A percentile compares a stretch with the other conserved stretches of the same genome.
Conservation (phyloP, 2,888 invertebrate genomes). For the Dicyrtoma fusca region DNA sequence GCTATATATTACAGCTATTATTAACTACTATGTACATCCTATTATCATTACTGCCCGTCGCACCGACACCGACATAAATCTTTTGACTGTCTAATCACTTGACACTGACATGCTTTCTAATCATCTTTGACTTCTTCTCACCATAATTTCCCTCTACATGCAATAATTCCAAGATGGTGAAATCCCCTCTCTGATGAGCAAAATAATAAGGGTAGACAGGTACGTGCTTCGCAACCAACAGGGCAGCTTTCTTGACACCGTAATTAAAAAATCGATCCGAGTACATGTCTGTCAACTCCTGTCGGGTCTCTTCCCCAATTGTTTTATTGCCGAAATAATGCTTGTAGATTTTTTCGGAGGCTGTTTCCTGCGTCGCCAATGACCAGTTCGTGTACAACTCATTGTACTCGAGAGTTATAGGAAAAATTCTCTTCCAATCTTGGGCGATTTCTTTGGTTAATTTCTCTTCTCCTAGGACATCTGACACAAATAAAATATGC, state of each 20-base stretch:
- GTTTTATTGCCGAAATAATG: constrained; percentile 48
- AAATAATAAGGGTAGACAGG: constrained; percentile 64
- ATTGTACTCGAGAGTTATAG: constrained; percentile 50
- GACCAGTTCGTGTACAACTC: constrained; percentile 11
- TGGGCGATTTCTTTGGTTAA: constrained; percentile 50
- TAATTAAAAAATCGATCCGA: constrained; percentile 63
- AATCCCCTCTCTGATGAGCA: constrained; percentile 41
- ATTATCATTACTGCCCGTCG: background rate
- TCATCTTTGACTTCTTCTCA: too few species aligned
- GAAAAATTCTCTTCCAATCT: constrained; percentile 50
- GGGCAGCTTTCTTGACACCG: constrained; percentile 60
- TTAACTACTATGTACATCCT: background rate
- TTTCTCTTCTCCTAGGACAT: constrained; percentile 42
- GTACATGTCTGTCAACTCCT: constrained; percentile 58
- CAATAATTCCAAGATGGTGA: background rate
- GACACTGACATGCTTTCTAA: too few species aligned
- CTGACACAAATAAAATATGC: constrained; percentile 25
- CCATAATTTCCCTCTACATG: constrained; percentile 9
- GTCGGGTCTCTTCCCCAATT: constrained; percentile 31
- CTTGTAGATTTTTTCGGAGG: constrained; percentile 45
- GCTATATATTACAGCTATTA: background rate
- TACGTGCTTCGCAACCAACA: constrained; percentile 57
- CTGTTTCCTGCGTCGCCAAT: constrained; percentile 15
- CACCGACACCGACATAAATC: too few species aligned
- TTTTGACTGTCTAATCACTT: too few species aligned